These are phyloP conservation scores for Biston betularia DNA, from an alignment of 2,888 invertebrate genomes.

Conservation along the genomic window DNA sequence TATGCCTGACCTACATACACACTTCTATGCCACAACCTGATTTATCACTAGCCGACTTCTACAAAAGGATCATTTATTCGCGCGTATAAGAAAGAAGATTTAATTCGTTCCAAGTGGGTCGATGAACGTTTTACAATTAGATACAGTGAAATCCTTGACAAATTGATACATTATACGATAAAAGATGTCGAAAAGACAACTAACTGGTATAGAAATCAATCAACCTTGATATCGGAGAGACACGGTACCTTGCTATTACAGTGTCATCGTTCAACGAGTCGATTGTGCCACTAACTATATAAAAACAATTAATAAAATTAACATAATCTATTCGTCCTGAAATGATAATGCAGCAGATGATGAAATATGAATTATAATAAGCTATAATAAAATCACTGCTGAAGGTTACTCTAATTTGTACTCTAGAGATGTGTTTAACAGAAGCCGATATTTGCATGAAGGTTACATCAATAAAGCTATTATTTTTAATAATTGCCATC, in stretches of 20 bases:
- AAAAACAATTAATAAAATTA: slow-evolving; percentile 52
- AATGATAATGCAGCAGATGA: slow-evolving; percentile 38
- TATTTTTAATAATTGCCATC: slow-evolving; percentile 23
- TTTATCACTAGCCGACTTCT: slow-evolving; percentile 43
- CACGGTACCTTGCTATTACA: slow-evolving; percentile 43
- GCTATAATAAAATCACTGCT: slow-evolving; percentile 51
- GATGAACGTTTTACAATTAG: slow-evolving; percentile 17
- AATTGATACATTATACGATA: slow-evolving; percentile 19
- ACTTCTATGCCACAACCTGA: slow-evolving; percentile 54
- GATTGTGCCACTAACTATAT: slow-evolving; percentile 51
- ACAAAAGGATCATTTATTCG: slow-evolving; percentile 28
- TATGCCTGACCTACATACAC: slow-evolving; percentile 74
- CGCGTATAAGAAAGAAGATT: slow-evolving; percentile 11
- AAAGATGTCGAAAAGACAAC: slow-evolving; percentile 31
- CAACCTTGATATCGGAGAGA: slow-evolving; percentile 47
- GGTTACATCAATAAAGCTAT: slow-evolving; percentile 46
- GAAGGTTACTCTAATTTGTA: slow-evolving; percentile 57
- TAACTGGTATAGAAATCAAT: slow-evolving; percentile 34
- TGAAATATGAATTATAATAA: slow-evolving; percentile 49
- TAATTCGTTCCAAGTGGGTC: slow-evolving; percentile 17
- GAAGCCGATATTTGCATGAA: slow-evolving; percentile 49
- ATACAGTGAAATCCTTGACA: slow-evolving; percentile 30
- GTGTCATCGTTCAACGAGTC: slow-evolving; percentile 47
- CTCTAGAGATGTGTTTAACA: slow-evolving; percentile 43
- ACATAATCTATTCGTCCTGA: slow-evolving; percentile 42